A percentile compares a stretch with the other conserved stretches of the same genome.
phyloP scores from a whole-genome alignment of 2,113 vertebrate species.

The Esox niger region DNA sequence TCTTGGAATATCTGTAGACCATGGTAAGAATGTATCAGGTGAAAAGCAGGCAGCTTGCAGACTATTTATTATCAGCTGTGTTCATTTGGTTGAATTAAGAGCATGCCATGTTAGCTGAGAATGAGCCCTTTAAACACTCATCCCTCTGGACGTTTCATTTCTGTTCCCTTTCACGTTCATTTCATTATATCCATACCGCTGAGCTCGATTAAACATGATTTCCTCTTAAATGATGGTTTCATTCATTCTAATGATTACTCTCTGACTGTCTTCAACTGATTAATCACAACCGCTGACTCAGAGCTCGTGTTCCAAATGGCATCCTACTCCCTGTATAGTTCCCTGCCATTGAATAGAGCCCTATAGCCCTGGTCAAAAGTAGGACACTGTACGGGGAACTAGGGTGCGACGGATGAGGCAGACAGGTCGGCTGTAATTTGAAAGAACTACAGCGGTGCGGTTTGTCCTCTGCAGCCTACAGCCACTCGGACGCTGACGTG shows the following conservation, averaged over 20 bases:
- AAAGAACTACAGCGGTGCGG: conserved; percentile 38
- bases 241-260: conserved; percentile 24
- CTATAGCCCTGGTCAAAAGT: too few relatives aligned
- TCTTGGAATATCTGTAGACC: conserved; percentile 99
- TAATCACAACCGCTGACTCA: not conserved
- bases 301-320: not conserved
- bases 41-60: conserved; percentile 71
- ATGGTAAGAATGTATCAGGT: conserved; percentile 87
- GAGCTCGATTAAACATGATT: conserved; percentile 1
- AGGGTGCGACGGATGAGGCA: too few relatives aligned
- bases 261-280: not conserved
- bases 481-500: conserved; percentile 93
- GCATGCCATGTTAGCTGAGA: conserved; percentile 53
- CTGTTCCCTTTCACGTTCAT: conserved; percentile 10
- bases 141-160: conserved; percentile 42
- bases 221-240: conserved; percentile 31
- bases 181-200: conserved; percentile 20
- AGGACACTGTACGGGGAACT: too few relatives aligned
- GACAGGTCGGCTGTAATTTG: conserved; percentile 1
- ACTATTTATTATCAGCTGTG: conserved; percentile 28
- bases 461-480: conserved; percentile 80
- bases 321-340: too few relatives aligned
- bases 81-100: conserved; percentile 44
- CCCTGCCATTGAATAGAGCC: too few relatives aligned
- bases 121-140: conserved; percentile 29